A percentile compares a stretch with the other conserved stretches of the same genome.
Evolutionary conservation across 35 echinoderm and acorn worm genomes (phyloP).

Genomic region (Chiridota heheva): DNA sequence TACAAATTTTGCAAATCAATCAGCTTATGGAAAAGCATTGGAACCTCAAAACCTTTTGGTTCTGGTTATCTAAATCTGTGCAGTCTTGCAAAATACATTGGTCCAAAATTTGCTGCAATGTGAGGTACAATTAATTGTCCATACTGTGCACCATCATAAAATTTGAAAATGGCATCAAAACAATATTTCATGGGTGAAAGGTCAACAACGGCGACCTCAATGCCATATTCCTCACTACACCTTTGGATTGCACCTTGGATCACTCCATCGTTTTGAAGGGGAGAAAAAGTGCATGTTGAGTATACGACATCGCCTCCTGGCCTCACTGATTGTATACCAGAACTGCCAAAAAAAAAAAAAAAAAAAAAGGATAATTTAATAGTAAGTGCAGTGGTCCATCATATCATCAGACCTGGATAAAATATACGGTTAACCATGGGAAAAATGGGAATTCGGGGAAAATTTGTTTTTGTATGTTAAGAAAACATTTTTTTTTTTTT

Average conservation of each 20-base stretch:
- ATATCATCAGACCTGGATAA: too few relatives aligned
- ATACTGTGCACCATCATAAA: slow-evolving; percentile 47
- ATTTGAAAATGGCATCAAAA: slow-evolving; percentile 60
- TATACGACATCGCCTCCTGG: slow-evolving; percentile 91
- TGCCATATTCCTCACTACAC: slow-evolving; percentile 46
- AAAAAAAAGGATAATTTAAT: slow-evolving; percentile 25
- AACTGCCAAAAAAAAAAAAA: slow-evolving; percentile 42
- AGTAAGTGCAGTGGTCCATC: too few relatives aligned
- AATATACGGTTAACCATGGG: too few relatives aligned
- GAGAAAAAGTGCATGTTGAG: slow-evolving; percentile 86
- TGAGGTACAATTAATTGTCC: slow-evolving; percentile 83
- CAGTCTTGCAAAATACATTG: slow-evolving; percentile 90
- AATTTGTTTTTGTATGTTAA: too few relatives aligned
- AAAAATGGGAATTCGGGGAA: too few relatives aligned
- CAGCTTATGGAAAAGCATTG: too few relatives aligned
- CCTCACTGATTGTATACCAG: slow-evolving; percentile 75
- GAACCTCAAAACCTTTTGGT: too few relatives aligned
- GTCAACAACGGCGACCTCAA: slow-evolving; percentile 68
- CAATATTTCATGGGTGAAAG: slow-evolving; percentile 71
- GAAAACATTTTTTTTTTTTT: too few relatives aligned
- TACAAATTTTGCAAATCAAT: too few relatives aligned
- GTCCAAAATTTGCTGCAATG: slow-evolving; percentile 78
- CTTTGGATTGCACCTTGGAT: slow-evolving; percentile 57
- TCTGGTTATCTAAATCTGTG: too few relatives aligned
- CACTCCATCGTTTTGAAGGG: slow-evolving; percentile 88